Conservation (phyloP, 1,140 invertebrate genomes). For the Diorhabda sublineata region DNA sequence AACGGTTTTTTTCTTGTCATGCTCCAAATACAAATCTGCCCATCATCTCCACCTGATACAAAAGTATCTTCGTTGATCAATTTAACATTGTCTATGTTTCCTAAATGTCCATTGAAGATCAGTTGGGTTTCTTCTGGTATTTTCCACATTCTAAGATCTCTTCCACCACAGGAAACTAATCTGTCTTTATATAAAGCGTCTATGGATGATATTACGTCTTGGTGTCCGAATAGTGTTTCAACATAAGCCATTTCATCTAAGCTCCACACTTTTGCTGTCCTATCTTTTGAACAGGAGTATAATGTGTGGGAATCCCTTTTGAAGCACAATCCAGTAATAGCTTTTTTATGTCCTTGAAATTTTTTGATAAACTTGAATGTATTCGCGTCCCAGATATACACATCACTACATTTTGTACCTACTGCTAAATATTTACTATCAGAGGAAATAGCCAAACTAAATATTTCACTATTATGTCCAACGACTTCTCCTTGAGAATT, state of each 20-base stretch:
- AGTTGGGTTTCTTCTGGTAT: constrained; percentile 94
- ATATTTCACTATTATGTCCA: constrained; percentile 58
- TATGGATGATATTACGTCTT: constrained; percentile 81
- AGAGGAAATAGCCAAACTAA: constrained; percentile 72
- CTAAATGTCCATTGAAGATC: constrained; percentile 79
- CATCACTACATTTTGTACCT: constrained; percentile 70
- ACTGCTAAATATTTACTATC: constrained; percentile 82
- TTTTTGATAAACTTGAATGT: constrained; percentile 74
- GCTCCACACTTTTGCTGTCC: constrained; percentile 89
- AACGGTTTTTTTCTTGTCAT: constrained; percentile 87
- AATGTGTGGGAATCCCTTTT: constrained; percentile 83
- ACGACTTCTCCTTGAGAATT: constrained; percentile 49
- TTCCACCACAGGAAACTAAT: constrained; percentile 83
- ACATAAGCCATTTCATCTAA: constrained; percentile 94
- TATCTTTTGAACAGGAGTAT: constrained; percentile 80
- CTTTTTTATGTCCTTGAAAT: constrained; percentile 74
- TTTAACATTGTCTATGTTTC: constrained; percentile 82
- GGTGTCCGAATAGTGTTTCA: constrained; percentile 93
- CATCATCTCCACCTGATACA: constrained; percentile 85
- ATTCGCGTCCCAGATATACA: constrained; percentile 80
- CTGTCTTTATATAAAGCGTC: constrained; percentile 81
- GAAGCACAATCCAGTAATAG: constrained; percentile 78
- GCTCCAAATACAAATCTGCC: constrained; percentile 82
- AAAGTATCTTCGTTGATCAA: constrained; percentile 91
- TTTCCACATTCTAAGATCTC: constrained; percentile 93